Base-by-base conservation (phyloP, 2,113 vertebrate genomes). In the Azemiops feae region DNA sequence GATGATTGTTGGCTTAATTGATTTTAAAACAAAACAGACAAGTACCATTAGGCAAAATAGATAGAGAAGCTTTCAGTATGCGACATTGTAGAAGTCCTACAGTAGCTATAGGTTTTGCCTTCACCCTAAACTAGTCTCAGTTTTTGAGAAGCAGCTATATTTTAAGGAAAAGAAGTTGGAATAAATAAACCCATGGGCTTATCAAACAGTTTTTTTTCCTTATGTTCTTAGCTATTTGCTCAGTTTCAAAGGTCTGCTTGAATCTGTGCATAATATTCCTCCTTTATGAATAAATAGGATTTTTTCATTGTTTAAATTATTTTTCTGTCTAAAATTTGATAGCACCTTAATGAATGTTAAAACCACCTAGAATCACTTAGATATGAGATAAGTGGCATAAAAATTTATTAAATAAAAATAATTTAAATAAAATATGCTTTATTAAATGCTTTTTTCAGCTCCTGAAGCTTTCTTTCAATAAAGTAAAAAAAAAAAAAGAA, bases 401-500 rank as follows among this genome's bases (percentile, higher is more conserved):
- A 69, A 69, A 34, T 69, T 34, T 34, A 34, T 18, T 69, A 69
- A 69, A 34, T 30, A 64, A 69, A 69, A 69, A 34, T 5, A 69
- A 69, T 69, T n/a, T 69, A 69, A 69, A 69, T n/a, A 69, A n/a
- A 69, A 69, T 18, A 88, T 58, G 85, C 74, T 57, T 69, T 57
- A 95, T n/a, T 52, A 85, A 89, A 86, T 86, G 43, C 10, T 45
- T 81, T 54, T 9, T 95, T 94, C 89, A 93, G 81, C 39, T 94
- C 88, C 89, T 43, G 88, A 64, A 92, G 85, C 85, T 95, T 91
- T 20, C 92, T 57, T 57, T 93, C 91, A 91, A 74, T 88, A 58
- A 90, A 85, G 92, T 91, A 93, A 53, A 4, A 30, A 27, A 3
- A 10, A 27, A 60, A 30, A 47, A 3, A 30, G n/a, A 39, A n/a